Percentiles rank a stretch among this genome's conserved stretches.
Evolutionary conservation across 1,140 invertebrate species (phyloP).

Genomic region (Diorhabda carinulata): DNA sequence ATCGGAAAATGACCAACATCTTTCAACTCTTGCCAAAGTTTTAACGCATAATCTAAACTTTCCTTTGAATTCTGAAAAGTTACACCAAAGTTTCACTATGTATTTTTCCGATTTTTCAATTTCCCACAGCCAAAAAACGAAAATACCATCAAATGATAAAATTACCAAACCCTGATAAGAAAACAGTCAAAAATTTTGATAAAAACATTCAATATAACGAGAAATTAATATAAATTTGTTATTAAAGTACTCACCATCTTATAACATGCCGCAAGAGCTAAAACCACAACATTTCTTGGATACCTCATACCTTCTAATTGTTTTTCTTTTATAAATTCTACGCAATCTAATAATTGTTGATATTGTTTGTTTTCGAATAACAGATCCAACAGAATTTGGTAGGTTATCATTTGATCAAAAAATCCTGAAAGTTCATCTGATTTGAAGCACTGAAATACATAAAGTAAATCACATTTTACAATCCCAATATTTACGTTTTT

Average conservation of each 20-base stretch:
- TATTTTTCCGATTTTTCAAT: too few species aligned
- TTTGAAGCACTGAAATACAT: conserved; percentile 58
- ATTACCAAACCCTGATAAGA: too few species aligned
- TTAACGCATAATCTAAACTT: conserved; percentile 60
- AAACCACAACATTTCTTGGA: conserved; percentile 62
- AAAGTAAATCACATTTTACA: conserved; percentile 35
- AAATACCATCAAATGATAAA: too few species aligned
- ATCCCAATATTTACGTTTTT: background rate
- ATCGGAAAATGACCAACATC: conserved; percentile 54
- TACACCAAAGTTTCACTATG: too few species aligned
- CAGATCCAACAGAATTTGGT: conserved; percentile 68
- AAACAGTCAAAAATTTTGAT: too few species aligned
- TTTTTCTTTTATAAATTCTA: conserved; percentile 56
- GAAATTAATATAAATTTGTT: too few species aligned
- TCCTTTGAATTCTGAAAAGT: conserved; percentile 65
- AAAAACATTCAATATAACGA: too few species aligned
- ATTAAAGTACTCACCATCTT: conserved; percentile 61
- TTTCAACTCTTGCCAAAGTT: conserved; percentile 57
- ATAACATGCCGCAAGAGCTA: conserved; percentile 68
- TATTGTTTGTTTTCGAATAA: conserved; percentile 68
- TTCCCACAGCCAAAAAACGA: too few species aligned
- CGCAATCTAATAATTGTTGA: conserved; percentile 62
- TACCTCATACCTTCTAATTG: conserved; percentile 58
- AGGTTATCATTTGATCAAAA: conserved; percentile 69
- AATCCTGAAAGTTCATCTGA: conserved; percentile 57